Evolutionary conservation across 2,797 vertebrate genomes (phyloP), one percentile per base, ranked within the genome.

Genomic region (Bradypus variegatus): DNA sequence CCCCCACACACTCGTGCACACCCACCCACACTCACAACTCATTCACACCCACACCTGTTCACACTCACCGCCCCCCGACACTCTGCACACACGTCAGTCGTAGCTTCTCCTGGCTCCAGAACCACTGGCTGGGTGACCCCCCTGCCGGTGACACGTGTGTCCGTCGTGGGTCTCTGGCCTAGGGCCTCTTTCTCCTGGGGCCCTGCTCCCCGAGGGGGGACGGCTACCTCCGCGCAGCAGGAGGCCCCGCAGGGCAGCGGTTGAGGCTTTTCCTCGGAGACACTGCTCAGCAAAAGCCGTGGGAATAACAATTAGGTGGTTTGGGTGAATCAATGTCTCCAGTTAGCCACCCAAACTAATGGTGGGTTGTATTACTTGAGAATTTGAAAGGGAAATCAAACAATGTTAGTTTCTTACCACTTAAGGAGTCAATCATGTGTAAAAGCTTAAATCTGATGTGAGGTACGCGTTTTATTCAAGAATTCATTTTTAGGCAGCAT

Each of bases 261-360:
- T 10, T 23, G 67, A 41, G 38, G 38, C 55, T 16, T 91, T 87
- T 72, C 73, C 75, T 76, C 50, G 62, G 78, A 92, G 64, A 90
- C 27, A 69, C 79, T 91, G 88, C 33, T 14, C 65, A 65, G 69
- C n/a, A 48, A 48, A 88, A 69, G 41, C 60, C 73, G 86, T 81
- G 75, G 91, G 91, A 83, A 90, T 92, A 85, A 80, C 78, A 65
- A 65, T 85, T 79, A 86, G 14, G 72, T 67, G 58, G 72, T 91
- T 92, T 90, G 89, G 69, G 55, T 76, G 33, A 41, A 81, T 85
- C 83, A 64, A 80, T 53, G 55, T 80, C 75, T 85, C 23, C 19
- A 16, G 67, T 48, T 94, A 90, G 83, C 72, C 83, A 72, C 45
- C 65, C 78, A 90, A 77, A 60, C 53, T 72, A 87, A 89, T 76